phyloP scores from a whole-genome alignment of 1,140 invertebrate species.

The Cheumatopsyche charites region DNA sequence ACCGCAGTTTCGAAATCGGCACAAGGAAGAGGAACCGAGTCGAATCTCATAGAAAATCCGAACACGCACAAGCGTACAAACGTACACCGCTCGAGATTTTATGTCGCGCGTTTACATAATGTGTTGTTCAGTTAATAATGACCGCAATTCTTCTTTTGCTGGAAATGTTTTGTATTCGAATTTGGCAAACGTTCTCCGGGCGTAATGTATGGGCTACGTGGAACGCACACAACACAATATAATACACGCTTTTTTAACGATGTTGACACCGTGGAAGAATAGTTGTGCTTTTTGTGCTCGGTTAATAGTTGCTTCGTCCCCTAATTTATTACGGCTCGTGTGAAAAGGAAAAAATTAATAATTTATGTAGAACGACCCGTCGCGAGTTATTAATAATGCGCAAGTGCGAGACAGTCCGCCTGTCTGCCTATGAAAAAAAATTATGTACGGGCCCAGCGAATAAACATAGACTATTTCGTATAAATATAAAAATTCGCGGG shows the following conservation, averaged over 20 bases:
- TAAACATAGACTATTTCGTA: no score
- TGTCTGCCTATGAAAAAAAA: no score
- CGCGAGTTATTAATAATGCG: background rate
- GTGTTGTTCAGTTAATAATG: constrained; percentile 10
- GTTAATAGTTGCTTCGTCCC: constrained; percentile 7
- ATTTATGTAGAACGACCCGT: constrained; percentile 19
- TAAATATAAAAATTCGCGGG: no score
- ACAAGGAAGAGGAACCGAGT: no score
- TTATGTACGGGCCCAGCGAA: no score
- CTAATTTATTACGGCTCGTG: constrained; percentile 7
- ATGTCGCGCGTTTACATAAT: no score
- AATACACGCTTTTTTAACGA: constrained; percentile 3
- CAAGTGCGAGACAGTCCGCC: background rate
- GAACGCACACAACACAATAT: background rate
- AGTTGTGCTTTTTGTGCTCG: constrained; percentile 7
- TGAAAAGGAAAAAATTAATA: constrained; percentile 18
- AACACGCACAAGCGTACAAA: no score
- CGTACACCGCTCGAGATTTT: no score
- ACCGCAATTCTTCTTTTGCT: constrained; percentile 4
- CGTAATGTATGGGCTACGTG: constrained; percentile 6
- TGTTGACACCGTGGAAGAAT: constrained; percentile 16
- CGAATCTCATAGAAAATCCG: no score
- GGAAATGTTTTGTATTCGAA: constrained; percentile 7
- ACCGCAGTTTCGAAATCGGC: no score
- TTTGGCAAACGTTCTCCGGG: constrained; percentile 9